phyloP scores from a whole-genome alignment of 1,140 invertebrate species.

The Megalopta genalis region DNA sequence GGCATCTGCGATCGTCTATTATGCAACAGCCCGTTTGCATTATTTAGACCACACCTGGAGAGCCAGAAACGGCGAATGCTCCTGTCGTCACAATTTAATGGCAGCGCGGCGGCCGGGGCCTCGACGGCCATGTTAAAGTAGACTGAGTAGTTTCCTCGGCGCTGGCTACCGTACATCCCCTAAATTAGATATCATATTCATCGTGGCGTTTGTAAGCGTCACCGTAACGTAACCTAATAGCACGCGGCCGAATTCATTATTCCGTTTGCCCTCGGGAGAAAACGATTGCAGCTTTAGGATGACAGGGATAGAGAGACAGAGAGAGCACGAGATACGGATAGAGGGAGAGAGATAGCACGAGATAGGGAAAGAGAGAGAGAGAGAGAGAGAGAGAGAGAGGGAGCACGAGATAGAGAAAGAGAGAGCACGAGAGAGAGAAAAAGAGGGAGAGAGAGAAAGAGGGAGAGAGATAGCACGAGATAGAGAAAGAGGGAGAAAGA shows the following conservation, averaged over 20 bases:
- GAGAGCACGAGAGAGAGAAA: neutral
- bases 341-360: neutral
- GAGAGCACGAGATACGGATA: neutral
- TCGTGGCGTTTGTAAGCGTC: slow-evolving; percentile 24
- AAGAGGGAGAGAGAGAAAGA: neutral
- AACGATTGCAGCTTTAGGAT: slow-evolving; percentile 20
- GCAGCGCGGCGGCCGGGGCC: slow-evolving; percentile 8
- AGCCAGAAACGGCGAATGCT: slow-evolving; percentile 39
- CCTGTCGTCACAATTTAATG: slow-evolving; percentile 55
- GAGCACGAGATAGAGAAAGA: too few species aligned
- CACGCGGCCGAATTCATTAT: slow-evolving; percentile 41
- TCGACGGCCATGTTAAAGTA: slow-evolving; percentile 39
- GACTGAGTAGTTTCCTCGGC: slow-evolving; percentile 27
- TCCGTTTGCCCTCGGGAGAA: slow-evolving; percentile 7
- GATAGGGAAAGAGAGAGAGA: too few species aligned
- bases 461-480: too few species aligned
- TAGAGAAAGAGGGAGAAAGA: neutral
- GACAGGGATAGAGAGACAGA: too few species aligned
- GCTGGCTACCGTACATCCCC: neutral
- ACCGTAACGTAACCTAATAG: slow-evolving; percentile 30
- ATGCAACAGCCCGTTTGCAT: slow-evolving; percentile 57
- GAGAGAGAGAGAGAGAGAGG: neutral
- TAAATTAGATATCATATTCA: slow-evolving; percentile 58
- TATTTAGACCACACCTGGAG: slow-evolving; percentile 58
- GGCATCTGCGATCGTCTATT: slow-evolving; percentile 60